phyloP scores from a whole-genome alignment of 2,113 vertebrate genomes.

The Hyperoodon ampullatus region DNA sequence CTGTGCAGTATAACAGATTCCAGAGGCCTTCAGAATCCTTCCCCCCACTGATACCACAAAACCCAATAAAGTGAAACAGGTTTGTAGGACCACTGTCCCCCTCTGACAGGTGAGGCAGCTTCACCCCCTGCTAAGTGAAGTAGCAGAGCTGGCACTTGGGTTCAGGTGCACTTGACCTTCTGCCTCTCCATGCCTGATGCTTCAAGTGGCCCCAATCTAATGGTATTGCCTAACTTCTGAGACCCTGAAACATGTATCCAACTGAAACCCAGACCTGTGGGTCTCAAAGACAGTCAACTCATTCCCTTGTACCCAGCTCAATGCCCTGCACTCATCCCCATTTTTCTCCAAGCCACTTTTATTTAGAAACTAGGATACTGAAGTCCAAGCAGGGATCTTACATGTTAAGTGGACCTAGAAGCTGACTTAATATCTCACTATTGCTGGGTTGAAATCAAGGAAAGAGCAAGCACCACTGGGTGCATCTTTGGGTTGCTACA shows the following conservation, averaged over 20 bases:
- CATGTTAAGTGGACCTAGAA: neutral
- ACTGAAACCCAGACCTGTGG: neutral
- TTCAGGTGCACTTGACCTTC: neutral
- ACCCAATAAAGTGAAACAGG: neutral
- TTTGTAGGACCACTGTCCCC: neutral
- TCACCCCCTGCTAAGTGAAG: neutral
- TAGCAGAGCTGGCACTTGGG: neutral
- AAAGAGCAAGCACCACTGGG: neutral
- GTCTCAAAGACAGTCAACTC: neutral
- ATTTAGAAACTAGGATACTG: neutral
- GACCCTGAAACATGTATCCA: neutral
- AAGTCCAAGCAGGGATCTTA: neutral
- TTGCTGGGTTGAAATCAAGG: neutral
- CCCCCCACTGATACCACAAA: neutral
- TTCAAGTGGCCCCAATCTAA: neutral
- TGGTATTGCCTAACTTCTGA: neutral
- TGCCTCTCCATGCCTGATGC: neutral
- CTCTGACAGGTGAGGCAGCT: neutral
- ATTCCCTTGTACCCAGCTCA: neutral
- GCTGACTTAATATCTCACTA: neutral
- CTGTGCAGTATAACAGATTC: neutral
- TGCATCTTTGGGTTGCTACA: neutral
- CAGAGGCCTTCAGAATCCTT: neutral
- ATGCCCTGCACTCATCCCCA: neutral
- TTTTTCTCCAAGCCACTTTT: neutral